phyloP scores from a whole-genome alignment of 92 coral and sea anemone genomes.

The Epizoanthus illoricatus region DNA sequence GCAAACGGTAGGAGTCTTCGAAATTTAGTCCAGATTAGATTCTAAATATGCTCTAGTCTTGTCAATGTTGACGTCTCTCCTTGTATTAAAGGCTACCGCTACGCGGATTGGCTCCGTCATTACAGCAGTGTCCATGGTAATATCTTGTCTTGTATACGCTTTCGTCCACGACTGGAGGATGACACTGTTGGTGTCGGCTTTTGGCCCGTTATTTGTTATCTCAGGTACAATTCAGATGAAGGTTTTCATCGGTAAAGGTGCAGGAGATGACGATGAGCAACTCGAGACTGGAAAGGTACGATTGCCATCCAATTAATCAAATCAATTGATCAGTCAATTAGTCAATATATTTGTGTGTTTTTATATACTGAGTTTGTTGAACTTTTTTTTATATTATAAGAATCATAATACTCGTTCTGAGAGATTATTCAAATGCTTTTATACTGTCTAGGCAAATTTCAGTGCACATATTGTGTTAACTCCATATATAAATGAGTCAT shows the following conservation, averaged over 20 bases:
- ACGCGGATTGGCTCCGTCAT: constrained; percentile 46
- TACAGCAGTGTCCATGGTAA: constrained; percentile 32
- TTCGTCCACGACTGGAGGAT: constrained; percentile 49
- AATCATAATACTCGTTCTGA: too few relatives aligned
- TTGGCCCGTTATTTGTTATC: constrained; percentile 40
- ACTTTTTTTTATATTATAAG: too few relatives aligned
- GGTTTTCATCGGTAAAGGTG: constrained; percentile 25
- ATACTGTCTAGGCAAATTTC: too few relatives aligned
- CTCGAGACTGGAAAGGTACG: constrained; percentile 56
- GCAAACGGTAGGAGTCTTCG: too few relatives aligned
- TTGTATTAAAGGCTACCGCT: constrained; percentile 41
- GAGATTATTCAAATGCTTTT: too few relatives aligned
- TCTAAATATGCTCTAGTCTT: background rate
- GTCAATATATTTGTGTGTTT: too few relatives aligned
- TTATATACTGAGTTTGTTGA: too few relatives aligned
- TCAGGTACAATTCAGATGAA: constrained; percentile 34
- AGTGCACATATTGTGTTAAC: too few relatives aligned
- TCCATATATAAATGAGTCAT: too few relatives aligned
- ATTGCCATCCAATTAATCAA: background rate
- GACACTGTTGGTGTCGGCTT: constrained; percentile 46
- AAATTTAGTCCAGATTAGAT: too few relatives aligned
- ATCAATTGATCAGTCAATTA: too few relatives aligned
- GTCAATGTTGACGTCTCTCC: background rate
- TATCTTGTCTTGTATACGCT: constrained; percentile 33
- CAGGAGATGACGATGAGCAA: constrained; percentile 25